Percentiles rank a stretch among this genome's conserved stretches.
Evolutionary conservation across 2,888 invertebrate genomes (phyloP).

Genomic region (Ormyrus pomaceus): DNA sequence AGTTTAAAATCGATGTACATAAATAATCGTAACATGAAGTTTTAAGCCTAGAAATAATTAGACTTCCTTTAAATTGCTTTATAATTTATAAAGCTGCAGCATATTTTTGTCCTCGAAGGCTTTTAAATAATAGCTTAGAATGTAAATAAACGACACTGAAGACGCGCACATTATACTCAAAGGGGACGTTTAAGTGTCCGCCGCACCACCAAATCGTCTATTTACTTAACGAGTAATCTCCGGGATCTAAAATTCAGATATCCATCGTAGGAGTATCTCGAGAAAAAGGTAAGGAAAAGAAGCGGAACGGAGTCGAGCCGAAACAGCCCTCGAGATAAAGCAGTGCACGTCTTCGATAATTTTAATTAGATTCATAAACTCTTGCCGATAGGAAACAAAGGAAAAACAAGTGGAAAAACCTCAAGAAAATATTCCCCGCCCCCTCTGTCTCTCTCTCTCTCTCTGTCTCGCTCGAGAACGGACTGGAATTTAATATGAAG

Average conservation of each 20-base stretch:
- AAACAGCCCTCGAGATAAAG: conserved; percentile 56
- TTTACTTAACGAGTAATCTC: conserved; percentile 47
- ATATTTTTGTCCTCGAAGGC: too few species aligned
- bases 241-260: conserved; percentile 53
- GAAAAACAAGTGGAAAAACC: conserved; percentile 20
- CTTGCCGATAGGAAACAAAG: conserved; percentile 31
- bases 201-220: conserved; percentile 36
- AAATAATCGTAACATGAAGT: too few species aligned
- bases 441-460: background rate
- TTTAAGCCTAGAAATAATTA: too few species aligned
- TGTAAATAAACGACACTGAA: too few species aligned
- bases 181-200: conserved; percentile 26
- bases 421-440: conserved; percentile 38
- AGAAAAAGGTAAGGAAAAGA: conserved; percentile 13
- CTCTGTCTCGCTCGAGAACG: background rate
- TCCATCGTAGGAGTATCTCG: conserved; percentile 43
- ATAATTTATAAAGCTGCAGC: too few species aligned
- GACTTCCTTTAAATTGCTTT: too few species aligned
- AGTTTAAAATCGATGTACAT: too few species aligned
- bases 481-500: conserved; percentile 54
- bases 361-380: conserved; percentile 58
- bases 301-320: conserved; percentile 18
- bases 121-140: too few species aligned
- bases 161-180: background rate
- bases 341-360: conserved; percentile 52